A percentile compares a stretch with the other conserved stretches of the same genome.
Conservation (phyloP, 2,113 vertebrate genomes). For the Fulmarus glacialis region DNA sequence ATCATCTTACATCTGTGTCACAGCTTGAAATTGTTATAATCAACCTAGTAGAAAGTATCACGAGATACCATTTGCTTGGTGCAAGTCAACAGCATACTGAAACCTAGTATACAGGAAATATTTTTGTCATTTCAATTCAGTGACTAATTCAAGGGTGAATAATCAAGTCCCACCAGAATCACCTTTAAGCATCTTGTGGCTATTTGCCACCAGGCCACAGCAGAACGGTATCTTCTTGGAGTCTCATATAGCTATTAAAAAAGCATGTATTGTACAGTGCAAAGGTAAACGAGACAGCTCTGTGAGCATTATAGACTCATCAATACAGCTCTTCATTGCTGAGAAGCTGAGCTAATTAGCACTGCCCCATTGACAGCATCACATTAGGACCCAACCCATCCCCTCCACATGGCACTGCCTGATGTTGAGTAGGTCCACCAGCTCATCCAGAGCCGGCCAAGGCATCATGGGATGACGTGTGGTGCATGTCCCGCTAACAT, state of each 20-base stretch:
- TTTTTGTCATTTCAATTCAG: background rate
- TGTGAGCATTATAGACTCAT: background rate
- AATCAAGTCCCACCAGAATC: background rate
- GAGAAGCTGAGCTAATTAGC: background rate
- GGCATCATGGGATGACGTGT: rapidly evolving
- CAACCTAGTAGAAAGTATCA: background rate
- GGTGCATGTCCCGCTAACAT: rapidly evolving
- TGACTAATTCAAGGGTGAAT: background rate
- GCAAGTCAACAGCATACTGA: background rate
- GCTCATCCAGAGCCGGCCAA: background rate
- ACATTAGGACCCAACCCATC: background rate
- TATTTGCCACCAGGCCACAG: background rate
- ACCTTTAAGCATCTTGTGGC: background rate
- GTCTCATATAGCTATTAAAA: background rate
- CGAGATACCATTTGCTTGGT: background rate
- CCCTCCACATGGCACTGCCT: background rate
- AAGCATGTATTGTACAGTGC: background rate
- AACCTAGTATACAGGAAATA: background rate
- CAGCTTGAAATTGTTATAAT: background rate
- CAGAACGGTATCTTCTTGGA: background rate
- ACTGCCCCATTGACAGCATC: background rate
- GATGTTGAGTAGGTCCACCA: background rate
- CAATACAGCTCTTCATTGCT: background rate
- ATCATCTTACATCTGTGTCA: background rate
- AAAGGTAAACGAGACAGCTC: background rate